Evolutionary conservation across 2,888 invertebrate genomes (phyloP).

Genomic region (Sabellastarte sp.): DNA sequence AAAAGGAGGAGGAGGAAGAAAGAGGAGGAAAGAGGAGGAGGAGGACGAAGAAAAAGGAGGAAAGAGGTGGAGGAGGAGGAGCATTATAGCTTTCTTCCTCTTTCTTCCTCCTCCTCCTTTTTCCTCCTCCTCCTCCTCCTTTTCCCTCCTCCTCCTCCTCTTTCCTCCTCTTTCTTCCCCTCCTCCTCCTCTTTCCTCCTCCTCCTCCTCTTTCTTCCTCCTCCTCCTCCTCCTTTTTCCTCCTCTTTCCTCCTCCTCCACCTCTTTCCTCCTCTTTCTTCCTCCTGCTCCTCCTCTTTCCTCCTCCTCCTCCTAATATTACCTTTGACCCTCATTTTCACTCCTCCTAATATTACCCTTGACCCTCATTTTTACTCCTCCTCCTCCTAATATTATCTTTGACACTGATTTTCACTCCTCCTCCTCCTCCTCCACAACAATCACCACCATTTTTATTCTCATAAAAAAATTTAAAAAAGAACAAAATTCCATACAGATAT

Average conservation of each 20-base stretch:
- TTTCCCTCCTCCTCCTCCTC: constrained; percentile 1
- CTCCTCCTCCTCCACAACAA: constrained; percentile 3
- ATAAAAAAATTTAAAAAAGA: too few relatives aligned
- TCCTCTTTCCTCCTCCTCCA: neutral
- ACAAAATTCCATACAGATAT: too few relatives aligned
- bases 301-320: too few relatives aligned
- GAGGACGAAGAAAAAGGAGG: constrained; percentile 13
- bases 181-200: neutral
- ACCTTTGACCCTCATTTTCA: too few relatives aligned
- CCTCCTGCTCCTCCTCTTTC: neutral
- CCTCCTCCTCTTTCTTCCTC: constrained; percentile 1
- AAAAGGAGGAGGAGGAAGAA: neutral
- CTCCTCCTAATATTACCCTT: too few relatives aligned
- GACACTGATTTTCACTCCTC: too few relatives aligned
- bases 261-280: too few relatives aligned
- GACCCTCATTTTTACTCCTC: too few relatives aligned
- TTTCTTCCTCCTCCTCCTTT: constrained; percentile 2
- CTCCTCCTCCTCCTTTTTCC: neutral
- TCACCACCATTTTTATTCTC: too few relatives aligned
- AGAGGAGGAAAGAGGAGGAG: constrained; percentile 6
- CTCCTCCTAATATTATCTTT: too few relatives aligned
- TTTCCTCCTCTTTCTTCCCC: neutral
- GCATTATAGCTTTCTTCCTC: neutral
- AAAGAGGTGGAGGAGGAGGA: constrained; percentile 8
- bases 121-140: constrained; percentile 4